Conservation (phyloP, 1,140 invertebrate species). For the Adelges cooleyi region DNA sequence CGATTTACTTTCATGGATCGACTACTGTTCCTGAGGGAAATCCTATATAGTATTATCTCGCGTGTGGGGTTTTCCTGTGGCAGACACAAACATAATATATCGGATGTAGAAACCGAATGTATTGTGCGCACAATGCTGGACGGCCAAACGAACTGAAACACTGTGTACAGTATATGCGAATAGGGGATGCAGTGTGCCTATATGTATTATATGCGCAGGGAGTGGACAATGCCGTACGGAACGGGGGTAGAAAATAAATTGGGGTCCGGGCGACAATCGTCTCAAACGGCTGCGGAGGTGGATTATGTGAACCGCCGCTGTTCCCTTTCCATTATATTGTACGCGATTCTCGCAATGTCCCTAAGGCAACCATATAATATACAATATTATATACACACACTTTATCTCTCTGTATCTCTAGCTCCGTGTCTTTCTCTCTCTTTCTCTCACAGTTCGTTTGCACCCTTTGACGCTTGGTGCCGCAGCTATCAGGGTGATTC, state of each 20-base stretch:
- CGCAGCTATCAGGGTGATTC: too few species aligned
- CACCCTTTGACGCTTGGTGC: too few species aligned
- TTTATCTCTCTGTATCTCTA: too few species aligned
- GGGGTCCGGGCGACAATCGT: not conserved
- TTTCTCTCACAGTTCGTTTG: too few species aligned
- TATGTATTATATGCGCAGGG: too few species aligned
- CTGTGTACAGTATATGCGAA: not conserved
- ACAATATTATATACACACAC: not conserved
- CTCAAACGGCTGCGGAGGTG: not conserved
- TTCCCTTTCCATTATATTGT: too few species aligned
- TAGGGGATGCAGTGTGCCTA: too few species aligned
- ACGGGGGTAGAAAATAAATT: conserved; percentile 6
- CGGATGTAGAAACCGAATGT: not conserved
- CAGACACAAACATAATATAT: not conserved
- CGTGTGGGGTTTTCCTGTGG: not conserved
- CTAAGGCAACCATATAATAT: too few species aligned
- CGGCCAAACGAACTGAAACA: not conserved
- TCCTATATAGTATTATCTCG: conserved; percentile 16
- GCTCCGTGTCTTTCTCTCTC: too few species aligned
- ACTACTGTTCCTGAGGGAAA: conserved; percentile 23
- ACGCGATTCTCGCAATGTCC: too few species aligned
- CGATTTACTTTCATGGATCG: conserved; percentile 25
- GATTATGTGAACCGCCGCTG: conserved; percentile 2
- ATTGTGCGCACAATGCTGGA: not conserved
- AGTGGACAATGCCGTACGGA: too few species aligned